These are phyloP conservation scores for Chiloscyllium punctatum DNA, from an alignment of 2,797 vertebrate species.

Conservation along the genomic window DNA sequence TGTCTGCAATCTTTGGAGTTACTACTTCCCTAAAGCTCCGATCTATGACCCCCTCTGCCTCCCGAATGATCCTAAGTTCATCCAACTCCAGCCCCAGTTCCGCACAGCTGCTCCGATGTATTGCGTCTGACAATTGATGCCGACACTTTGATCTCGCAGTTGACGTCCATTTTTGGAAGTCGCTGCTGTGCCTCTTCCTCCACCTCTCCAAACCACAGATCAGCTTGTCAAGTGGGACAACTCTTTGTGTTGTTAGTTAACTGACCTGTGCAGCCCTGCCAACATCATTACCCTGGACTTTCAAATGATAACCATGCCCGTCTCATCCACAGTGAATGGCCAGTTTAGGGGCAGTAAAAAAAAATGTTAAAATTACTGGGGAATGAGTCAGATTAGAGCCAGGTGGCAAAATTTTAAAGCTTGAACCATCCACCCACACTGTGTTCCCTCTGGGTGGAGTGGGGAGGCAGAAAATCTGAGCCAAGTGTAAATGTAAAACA, in stretches of 20 bases:
- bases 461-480: background rate
- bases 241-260: background rate
- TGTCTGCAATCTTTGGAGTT: too few relatives aligned
- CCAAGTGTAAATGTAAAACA: background rate
- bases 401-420: background rate
- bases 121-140: too few relatives aligned
- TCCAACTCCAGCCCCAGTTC: too few relatives aligned
- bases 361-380: background rate
- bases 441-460: background rate
- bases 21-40: too few relatives aligned
- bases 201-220: too few relatives aligned
- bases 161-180: too few relatives aligned
- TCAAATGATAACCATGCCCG: background rate
- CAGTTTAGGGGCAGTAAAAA: background rate
- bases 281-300: background rate
- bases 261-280: too few relatives aligned
- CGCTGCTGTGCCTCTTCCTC: too few relatives aligned
- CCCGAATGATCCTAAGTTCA: too few relatives aligned
- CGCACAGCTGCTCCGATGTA: too few relatives aligned
- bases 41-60: too few relatives aligned
- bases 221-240: background rate
- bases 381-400: background rate
- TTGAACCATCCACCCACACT: background rate
- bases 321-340: background rate
- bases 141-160: too few relatives aligned